These are phyloP conservation scores for Drosophila incognita DNA, from an alignment of 2,888 invertebrate species.

Conservation along the genomic window DNA sequence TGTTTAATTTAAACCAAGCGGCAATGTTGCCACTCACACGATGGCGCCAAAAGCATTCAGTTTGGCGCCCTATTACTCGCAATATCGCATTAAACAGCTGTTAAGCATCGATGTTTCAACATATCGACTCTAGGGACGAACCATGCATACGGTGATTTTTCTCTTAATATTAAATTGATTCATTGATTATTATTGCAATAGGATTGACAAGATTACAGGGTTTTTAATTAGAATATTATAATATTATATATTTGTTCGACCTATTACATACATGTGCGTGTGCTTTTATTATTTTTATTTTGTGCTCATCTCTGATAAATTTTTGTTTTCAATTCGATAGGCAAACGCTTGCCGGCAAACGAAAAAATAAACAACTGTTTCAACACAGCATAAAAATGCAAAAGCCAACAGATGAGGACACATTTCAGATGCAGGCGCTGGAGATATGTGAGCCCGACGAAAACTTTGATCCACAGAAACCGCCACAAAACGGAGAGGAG, in stretches of 20 bases:
- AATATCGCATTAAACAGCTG: constrained; percentile 7
- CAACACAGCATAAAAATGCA: constrained; percentile 16
- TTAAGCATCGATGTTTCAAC: constrained; percentile 15
- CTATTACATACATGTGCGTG: neutral
- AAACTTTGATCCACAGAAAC: constrained; percentile 79
- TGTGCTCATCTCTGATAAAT: constrained; percentile 10
- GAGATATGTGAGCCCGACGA: constrained; percentile 79
- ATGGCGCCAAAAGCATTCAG: neutral
- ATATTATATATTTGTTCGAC: neutral
- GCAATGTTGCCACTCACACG: neutral
- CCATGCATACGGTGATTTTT: neutral
- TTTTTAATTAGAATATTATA: neutral
- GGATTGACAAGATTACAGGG: neutral
- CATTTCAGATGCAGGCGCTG: constrained; percentile 83
- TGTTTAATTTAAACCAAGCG: neutral
- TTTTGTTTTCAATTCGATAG: constrained; percentile 1
- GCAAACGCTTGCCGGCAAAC: constrained; percentile 25
- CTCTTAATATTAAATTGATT: neutral
- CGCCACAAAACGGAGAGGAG: constrained; percentile 82
- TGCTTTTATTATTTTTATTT: neutral
- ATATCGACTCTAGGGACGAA: neutral
- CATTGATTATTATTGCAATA: neutral
- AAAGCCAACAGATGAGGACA: constrained; percentile 55
- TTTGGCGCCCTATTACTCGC: neutral
- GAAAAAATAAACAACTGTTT: neutral